Evolutionary conservation across 2,797 vertebrate genomes (phyloP), one percentile per base, ranked within the genome.

Genomic region (Catharus ustulatus): DNA sequence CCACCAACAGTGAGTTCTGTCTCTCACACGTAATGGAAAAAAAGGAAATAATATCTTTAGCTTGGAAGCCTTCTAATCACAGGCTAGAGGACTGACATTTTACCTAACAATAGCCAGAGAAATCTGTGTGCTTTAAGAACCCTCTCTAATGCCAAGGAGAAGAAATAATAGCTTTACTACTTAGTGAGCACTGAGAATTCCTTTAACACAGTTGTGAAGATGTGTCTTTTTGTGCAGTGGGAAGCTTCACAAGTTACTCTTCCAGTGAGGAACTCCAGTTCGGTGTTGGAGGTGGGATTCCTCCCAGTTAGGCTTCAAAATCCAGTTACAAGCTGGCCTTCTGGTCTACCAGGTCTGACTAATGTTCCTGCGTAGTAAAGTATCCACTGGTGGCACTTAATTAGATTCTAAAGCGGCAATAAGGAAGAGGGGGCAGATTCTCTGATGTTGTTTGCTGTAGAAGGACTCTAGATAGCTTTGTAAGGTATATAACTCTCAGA

Each of bases 51-150:
- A 84, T 22, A 66, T 43, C 72, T 87, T 86, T 51, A 89, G 24
- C 64, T 49, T 81, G 84, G 94, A 96, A 94, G 57, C 46, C 74
- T 89, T 91, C 68, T 96, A 78, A 77, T 91, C 69, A 48, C 30
- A 79, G 36, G 40, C 43, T 68, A 36, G 46, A 74, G 57, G 64
- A 58, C 7, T 91, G 84, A 83, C 59, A 77, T 91, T 96, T 92
- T 92, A 43, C 26, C 22, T 84, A 87, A 91, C 38, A 92, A 89
- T 80, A 74, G 54, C 69, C 82, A 49, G 78, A 89, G 54, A 63
- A 82, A 77, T 57, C 49, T 26, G 3, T 59, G 32, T 74, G 30
- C 45, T 89, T 71, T 83, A 83, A 76, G 34, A 64, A n/a, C 22
- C 32, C 21, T 91, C 74, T 34, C 5, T 75, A 89, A 91, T 34